Percentiles rank a stretch among this genome's conserved stretches.
phyloP scores from a whole-genome alignment of 2,888 invertebrate species.

The Lycophotia porphyrea region DNA sequence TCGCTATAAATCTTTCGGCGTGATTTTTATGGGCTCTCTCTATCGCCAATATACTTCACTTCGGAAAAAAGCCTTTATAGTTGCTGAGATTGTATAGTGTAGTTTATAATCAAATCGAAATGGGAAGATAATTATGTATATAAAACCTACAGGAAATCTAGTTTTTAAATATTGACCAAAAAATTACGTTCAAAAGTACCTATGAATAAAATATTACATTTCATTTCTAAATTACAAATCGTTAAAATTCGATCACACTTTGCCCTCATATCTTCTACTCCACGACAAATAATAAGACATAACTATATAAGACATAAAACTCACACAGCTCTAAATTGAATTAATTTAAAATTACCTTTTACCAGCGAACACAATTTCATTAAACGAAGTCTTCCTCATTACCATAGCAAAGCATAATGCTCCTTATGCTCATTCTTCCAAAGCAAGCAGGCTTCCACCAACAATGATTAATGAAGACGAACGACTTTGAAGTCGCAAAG shows the following conservation, averaged over 20 bases:
- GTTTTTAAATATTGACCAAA: not conserved
- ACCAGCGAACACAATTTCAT: constrained; percentile 23
- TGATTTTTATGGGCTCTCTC: constrained; percentile 43
- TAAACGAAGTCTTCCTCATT: constrained; percentile 34
- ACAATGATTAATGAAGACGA: constrained; percentile 64
- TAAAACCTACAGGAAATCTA: not conserved
- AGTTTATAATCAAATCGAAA: too few relatives aligned
- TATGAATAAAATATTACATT: not conserved
- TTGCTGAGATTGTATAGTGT: constrained; percentile 12
- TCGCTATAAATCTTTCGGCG: constrained; percentile 36
- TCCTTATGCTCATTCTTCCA: constrained; percentile 39
- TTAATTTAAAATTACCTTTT: constrained; percentile 31
- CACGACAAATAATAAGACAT: not conserved
- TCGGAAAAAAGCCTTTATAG: constrained; percentile 2
- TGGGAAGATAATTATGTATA: not conserved
- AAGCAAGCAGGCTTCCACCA: constrained; percentile 40
- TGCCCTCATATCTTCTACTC: not conserved
- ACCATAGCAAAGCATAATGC: constrained; percentile 32
- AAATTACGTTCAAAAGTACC: not conserved
- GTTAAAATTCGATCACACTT: not conserved
- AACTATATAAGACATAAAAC: not conserved
- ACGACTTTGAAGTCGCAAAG: constrained; percentile 58
- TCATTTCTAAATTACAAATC: not conserved
- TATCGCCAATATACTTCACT: constrained; percentile 29
- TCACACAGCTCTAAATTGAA: not conserved